Conservation (phyloP, 2,888 invertebrate genomes). For the Patella caerulea region DNA sequence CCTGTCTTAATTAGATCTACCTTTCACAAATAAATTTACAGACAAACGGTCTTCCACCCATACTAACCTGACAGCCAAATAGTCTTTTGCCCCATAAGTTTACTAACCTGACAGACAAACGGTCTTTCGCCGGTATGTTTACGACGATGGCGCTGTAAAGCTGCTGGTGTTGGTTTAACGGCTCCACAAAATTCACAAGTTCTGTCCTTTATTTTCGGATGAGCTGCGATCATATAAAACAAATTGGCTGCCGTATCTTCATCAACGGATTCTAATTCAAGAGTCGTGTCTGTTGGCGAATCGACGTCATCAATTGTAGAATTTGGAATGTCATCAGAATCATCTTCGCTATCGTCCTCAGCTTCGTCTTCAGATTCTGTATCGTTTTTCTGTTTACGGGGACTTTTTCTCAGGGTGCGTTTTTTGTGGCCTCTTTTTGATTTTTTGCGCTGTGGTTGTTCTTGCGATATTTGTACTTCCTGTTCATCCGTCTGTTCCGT, state of each 20-base stretch:
- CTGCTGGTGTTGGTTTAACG: constrained; percentile 63
- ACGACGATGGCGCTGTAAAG: constrained; percentile 61
- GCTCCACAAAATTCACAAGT: constrained; percentile 66
- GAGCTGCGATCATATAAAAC: not conserved
- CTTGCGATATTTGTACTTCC: not conserved
- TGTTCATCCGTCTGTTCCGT: not conserved
- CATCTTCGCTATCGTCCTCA: constrained; percentile 14
- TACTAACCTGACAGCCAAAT: not conserved
- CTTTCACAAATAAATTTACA: too few species aligned
- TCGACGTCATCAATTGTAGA: constrained; percentile 8
- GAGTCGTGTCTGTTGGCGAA: not conserved
- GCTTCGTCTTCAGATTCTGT: constrained; percentile 8
- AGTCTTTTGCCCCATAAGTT: not conserved
- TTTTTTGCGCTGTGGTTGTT: not conserved
- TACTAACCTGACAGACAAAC: constrained; percentile 59
- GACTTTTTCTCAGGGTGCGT: not conserved
- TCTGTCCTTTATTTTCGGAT: constrained; percentile 35
- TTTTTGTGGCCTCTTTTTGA: not conserved
- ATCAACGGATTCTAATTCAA: not conserved
- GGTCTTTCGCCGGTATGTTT: constrained; percentile 67
- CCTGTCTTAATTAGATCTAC: not conserved
- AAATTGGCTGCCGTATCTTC: not conserved
- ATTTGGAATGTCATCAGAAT: constrained; percentile 8
- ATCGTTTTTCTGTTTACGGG: not conserved
- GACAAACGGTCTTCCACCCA: too few species aligned